Conservation (phyloP, 1,140 invertebrate genomes). For the Neodiprion lecontei region DNA sequence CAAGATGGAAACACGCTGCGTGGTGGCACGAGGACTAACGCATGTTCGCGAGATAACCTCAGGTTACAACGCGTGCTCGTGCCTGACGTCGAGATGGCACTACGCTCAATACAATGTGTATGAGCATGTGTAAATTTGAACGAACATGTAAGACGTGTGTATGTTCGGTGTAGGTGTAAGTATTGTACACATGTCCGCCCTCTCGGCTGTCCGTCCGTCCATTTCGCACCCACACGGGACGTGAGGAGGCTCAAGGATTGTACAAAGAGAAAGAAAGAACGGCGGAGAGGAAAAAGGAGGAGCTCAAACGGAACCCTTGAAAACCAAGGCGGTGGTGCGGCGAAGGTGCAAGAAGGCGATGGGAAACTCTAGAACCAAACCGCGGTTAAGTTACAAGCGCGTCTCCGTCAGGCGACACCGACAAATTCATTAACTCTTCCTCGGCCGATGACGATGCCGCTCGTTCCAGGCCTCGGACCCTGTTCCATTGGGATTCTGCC, state of each 20-base stretch:
- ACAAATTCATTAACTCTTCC: neutral
- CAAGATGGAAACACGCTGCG: constrained; percentile 13
- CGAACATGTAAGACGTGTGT: neutral
- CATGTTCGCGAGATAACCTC: constrained; percentile 18
- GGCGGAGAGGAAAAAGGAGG: neutral
- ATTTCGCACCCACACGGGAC: constrained; percentile 1
- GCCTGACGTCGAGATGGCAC: neutral
- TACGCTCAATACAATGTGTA: neutral
- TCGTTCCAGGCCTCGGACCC: neutral
- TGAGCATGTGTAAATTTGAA: neutral
- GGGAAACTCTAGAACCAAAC: neutral
- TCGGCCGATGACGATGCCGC: neutral
- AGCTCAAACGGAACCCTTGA: neutral
- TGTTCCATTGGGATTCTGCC: no score
- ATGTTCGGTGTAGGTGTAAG: neutral
- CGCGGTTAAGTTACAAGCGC: neutral
- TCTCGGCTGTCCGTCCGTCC: neutral
- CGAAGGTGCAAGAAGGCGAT: neutral
- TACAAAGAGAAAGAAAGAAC: neutral
- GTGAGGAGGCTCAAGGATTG: neutral
- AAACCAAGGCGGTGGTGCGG: neutral
- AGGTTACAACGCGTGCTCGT: constrained; percentile 14
- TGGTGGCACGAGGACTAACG: constrained; percentile 11
- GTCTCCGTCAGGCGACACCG: neutral
- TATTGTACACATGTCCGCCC: neutral